Base-by-base conservation (phyloP, 2,113 vertebrate genomes). In the Narcine bancroftii region DNA sequence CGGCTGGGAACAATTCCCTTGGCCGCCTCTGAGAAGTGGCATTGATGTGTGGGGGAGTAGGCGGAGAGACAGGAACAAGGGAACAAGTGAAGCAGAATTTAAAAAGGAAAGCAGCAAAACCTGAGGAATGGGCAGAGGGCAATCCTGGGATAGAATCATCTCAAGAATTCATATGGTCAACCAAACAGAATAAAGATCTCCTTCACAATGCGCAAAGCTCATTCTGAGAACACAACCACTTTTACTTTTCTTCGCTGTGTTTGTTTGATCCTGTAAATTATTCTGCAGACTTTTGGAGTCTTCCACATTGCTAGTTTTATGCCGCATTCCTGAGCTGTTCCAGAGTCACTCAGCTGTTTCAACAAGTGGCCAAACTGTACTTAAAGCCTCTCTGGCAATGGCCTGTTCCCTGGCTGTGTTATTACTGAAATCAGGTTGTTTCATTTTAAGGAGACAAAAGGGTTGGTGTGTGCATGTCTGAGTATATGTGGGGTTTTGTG, bases 301-400 rank as follows among this genome's bases (percentile, higher is more conserved):
- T 42, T 45, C 56, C 0, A 4, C 63, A 91, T 91, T 91, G 89
- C 69, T 91, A 69, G 89, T 29, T 66, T 91, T 45, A 66, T 42
- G 63, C 29, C 13, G 39, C 42, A 91, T 91, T 91, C 89, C 89
- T 91, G 36, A 66, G 87, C 60, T 26, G 87, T 91, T 91, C 63
- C 89, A 91, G 45, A 69, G 45, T 91, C 89, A 91, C 39, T 69
- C 89, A 91, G 65, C 89, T 91, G 89, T 91, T 69, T 69, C 89
- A 91, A 69, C 39, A 69, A 26, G 63, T 69, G 29, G 89, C 36
- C 89, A 91, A 42, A 24, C 24, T 91, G 63, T 39, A 21, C 56
- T 65, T 39, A 7, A 29, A 47, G 63, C 89, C 65, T 91, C 24
- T 26, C 5, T 42, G 24, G 45, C 89, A 91, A 91, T 71, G 26